Percentiles rank a stretch among this genome's conserved stretches.
Evolutionary conservation across 2,113 vertebrate genomes (phyloP).

Genomic region (Limnothrissa miodon): DNA sequence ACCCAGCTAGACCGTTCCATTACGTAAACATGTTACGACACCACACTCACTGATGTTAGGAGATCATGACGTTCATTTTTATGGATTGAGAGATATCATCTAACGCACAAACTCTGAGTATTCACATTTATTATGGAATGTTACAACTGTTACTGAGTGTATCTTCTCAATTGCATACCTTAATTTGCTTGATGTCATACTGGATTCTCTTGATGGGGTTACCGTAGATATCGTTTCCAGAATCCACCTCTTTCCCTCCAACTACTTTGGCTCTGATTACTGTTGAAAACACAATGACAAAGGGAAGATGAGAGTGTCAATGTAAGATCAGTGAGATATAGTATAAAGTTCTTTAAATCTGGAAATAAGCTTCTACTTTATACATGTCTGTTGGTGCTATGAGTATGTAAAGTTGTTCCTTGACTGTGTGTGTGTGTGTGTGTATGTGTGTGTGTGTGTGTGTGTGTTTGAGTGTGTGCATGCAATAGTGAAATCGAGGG

Average conservation of each 20-base stretch:
- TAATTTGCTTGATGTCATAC: conserved; percentile 97
- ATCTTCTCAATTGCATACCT: conserved; percentile 75
- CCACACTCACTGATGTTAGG: not conserved
- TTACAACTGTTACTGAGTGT: too few species aligned
- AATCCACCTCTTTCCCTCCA: conserved; percentile 83
- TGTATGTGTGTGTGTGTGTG: not conserved
- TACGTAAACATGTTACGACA: not conserved
- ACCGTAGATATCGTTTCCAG: conserved; percentile 92
- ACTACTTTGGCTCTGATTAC: conserved; percentile 96
- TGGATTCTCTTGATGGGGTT: conserved; percentile 97
- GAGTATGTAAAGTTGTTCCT: not conserved
- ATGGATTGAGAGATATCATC: not conserved
- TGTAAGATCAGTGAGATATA: not conserved
- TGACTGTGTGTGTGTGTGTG: too few species aligned
- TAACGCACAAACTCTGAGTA: not conserved
- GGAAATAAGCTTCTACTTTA: not conserved
- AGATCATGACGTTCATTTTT: not conserved
- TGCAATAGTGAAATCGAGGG: not conserved
- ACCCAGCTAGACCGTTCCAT: not conserved
- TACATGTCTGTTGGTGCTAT: not conserved
- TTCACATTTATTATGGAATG: too few species aligned
- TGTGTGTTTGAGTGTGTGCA: not conserved
- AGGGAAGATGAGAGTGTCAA: not conserved
- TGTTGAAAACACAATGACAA: conserved; percentile 55
- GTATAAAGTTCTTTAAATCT: not conserved